Evolutionary conservation across 2,888 invertebrate species (phyloP), one percentile per base, ranked within the genome.

Genomic region (Andrena praecox): DNA sequence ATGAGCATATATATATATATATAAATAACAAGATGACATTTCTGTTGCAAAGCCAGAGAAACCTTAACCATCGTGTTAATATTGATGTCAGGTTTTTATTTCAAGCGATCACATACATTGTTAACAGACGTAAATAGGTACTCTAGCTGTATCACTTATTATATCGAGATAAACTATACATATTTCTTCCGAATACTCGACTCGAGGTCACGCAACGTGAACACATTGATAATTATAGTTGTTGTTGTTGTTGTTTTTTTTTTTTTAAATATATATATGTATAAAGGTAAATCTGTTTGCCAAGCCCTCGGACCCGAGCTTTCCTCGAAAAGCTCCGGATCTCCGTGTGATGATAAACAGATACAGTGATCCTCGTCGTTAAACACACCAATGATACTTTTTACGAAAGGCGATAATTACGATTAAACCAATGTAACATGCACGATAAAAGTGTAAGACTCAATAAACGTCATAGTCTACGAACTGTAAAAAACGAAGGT

Each of bases 91-190:
- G 77, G 70, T 87, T 89, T 93, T 93, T 92, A 92, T 91, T 93
- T 90, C 89, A 93, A 91, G 92, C 91, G 89, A 91, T 91, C 89
- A 91, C 91, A 90, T 92, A 93, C 91, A 93, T 91, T 89, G 82
- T 92, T 42, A 92, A 92, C 92, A 92, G 91, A 93, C 90, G 93
- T 91, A 90, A 89, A 91, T 85, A 82, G 87, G 84, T 90, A 90
- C 87, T 86, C 86, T 87, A 89, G 85, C 74, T 85, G 85, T 90
- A 89, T 86, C 80, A 84, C 78, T 82, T 84, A 84, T 85, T 84
- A 84, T 88, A 84, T 85, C 79, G 85, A 42, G 42, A 89, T 89
- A 86, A 87, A 89, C 85, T 89, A 88, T 88, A 87, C 77, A 87
- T 56, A 56, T 84, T 80, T 63, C 71, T 83, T 85, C 80, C 70